A percentile compares a stretch with the other conserved stretches of the same genome.
Conservation (phyloP, 2,113 vertebrate genomes). For the Ammodytes dubius region DNA sequence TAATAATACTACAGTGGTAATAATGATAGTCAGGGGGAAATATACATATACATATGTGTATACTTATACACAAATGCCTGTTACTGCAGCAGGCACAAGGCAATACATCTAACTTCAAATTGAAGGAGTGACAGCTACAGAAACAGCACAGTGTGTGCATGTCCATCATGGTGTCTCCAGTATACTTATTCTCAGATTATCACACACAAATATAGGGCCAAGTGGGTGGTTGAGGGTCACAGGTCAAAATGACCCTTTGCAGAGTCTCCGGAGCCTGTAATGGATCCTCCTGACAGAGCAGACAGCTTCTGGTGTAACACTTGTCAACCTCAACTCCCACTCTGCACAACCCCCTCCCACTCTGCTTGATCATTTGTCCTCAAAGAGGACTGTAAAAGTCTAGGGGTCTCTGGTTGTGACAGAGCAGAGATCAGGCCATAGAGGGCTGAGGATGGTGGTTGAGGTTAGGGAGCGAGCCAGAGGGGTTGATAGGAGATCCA, state of each 20-base stretch:
- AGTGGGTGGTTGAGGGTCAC: conserved; percentile 41
- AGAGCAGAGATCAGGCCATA: neutral
- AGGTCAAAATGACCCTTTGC: conserved; percentile 43
- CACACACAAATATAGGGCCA: conserved; percentile 41
- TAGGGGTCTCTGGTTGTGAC: neutral
- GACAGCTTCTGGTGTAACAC: conserved; percentile 23
- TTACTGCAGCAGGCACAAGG: neutral
- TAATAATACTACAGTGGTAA: too few species aligned
- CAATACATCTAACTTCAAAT: neutral
- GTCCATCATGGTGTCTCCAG: conserved; percentile 9
- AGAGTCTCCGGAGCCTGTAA: conserved; percentile 50
- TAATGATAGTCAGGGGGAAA: too few species aligned
- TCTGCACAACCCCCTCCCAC: neutral
- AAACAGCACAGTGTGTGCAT: conserved; percentile 1
- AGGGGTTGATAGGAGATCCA: neutral
- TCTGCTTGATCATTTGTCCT: conserved; percentile 4
- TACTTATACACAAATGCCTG: neutral
- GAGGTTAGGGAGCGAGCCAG: neutral
- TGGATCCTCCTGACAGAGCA: conserved; percentile 16
- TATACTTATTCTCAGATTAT: conserved; percentile 32
- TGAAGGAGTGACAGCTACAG: neutral
- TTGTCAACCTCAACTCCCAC: conserved; percentile 8
- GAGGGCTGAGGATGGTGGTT: neutral
- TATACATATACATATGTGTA: too few species aligned
- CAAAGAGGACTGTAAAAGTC: neutral